Evolutionary conservation across 2,888 invertebrate species (phyloP).

Genomic region (Oasisia sp.): DNA sequence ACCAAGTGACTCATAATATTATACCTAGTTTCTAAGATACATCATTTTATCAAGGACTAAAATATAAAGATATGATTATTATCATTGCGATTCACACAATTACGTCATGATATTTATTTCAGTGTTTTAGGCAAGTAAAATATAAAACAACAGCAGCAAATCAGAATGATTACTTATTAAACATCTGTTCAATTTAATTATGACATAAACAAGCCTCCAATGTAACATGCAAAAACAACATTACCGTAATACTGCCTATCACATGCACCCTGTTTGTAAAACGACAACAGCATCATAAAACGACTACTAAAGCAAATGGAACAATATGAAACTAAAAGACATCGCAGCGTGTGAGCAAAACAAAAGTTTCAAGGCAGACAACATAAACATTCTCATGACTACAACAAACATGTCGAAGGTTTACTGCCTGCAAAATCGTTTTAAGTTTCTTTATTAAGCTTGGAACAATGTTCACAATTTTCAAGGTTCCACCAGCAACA

Average conservation of each 20-base stretch:
- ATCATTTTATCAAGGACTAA: not conserved
- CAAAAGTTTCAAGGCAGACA: not conserved
- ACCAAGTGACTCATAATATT: too few relatives aligned
- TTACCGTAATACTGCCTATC: not conserved
- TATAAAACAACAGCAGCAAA: not conserved
- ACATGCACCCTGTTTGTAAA: not conserved
- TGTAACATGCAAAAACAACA: not conserved
- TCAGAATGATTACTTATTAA: not conserved
- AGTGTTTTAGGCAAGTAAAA: not conserved
- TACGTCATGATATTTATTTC: not conserved
- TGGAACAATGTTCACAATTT: too few relatives aligned
- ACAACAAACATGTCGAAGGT: too few relatives aligned
- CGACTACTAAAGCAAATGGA: not conserved
- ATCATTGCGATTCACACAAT: not conserved
- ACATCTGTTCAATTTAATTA: not conserved
- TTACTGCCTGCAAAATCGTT: too few relatives aligned
- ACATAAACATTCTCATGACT: not conserved
- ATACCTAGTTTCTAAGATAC: not conserved
- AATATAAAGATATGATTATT: not conserved
- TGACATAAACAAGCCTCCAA: not conserved
- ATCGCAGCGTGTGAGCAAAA: not conserved
- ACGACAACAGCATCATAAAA: not conserved
- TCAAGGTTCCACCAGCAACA: too few relatives aligned
- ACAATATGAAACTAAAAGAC: not conserved
- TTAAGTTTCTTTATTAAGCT: too few relatives aligned